These are phyloP conservation scores for Macrosoma leucophasiata DNA, from an alignment of 2,888 invertebrate genomes.

Conservation along the genomic window DNA sequence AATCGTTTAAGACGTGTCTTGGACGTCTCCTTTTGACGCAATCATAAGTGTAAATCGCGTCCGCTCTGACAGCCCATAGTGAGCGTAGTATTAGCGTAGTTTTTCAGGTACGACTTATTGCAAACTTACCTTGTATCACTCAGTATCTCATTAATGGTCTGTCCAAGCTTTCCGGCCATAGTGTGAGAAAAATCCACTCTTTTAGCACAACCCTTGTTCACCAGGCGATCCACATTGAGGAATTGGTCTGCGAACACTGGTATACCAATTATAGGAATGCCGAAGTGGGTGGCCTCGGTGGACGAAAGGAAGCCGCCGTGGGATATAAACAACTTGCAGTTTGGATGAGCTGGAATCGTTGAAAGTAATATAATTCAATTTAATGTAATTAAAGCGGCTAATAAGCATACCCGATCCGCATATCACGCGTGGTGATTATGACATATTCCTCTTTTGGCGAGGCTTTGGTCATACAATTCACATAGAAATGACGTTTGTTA, in stretches of 20 bases:
- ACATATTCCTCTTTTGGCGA: too few species aligned
- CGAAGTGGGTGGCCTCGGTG: conserved; percentile 38
- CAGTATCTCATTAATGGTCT: conserved; percentile 35
- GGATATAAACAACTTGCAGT: conserved; percentile 35
- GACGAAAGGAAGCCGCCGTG: conserved; percentile 34
- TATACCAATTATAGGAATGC: conserved; percentile 40
- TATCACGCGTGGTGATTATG: too few species aligned
- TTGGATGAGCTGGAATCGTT: conserved; percentile 29
- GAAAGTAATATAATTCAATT: not conserved
- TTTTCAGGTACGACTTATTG: too few species aligned
- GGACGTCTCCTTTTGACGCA: too few species aligned
- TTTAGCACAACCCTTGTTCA: conserved; percentile 29
- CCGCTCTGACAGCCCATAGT: too few species aligned
- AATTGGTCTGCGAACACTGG: conserved; percentile 38
- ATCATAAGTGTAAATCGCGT: too few species aligned
- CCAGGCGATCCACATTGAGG: conserved; percentile 31
- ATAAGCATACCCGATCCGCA: too few species aligned
- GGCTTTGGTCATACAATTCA: too few species aligned
- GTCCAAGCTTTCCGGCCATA: conserved; percentile 30
- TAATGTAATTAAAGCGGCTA: too few species aligned
- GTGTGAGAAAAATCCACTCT: conserved; percentile 29
- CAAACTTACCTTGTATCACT: conserved; percentile 34
- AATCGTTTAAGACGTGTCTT: too few species aligned
- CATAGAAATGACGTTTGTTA: too few species aligned
- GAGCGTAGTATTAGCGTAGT: too few species aligned